These are phyloP conservation scores for Tichodroma muraria DNA, from an alignment of 2,113 vertebrate species.

Conservation along the genomic window DNA sequence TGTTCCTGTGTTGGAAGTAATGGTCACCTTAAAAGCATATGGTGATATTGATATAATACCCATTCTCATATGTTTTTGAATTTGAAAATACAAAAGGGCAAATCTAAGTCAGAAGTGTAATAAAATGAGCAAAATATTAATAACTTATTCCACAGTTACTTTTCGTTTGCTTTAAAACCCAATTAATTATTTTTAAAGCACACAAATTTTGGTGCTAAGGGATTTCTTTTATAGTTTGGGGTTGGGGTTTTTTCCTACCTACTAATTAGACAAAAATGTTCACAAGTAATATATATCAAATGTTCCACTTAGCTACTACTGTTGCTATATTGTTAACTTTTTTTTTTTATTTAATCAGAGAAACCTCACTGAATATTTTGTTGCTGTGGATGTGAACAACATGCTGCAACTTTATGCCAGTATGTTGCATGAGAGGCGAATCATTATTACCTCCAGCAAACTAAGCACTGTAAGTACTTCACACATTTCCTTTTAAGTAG, in stretches of 20 bases:
- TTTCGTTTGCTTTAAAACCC: neutral
- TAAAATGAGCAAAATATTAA: neutral
- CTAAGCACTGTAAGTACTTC: conserved; percentile 96
- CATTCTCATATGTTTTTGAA: neutral
- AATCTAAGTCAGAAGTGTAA: neutral
- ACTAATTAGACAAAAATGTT: neutral
- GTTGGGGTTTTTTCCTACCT: neutral
- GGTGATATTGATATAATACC: neutral
- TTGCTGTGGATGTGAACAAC: conserved; percentile 96
- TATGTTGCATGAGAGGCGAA: conserved; percentile 92
- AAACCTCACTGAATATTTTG: conserved; percentile 98
- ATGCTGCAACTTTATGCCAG: conserved; percentile 96
- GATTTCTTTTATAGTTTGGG: neutral
- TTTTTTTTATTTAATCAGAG: conserved; percentile 75
- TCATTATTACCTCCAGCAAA: conserved; percentile 96
- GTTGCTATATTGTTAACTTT: conserved; percentile 35
- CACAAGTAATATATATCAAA: neutral
- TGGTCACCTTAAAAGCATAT: neutral
- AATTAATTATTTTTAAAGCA: neutral
- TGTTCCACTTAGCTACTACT: neutral
- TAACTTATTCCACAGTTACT: neutral
- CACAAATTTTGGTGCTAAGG: neutral
- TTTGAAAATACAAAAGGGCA: neutral
- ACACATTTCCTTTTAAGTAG: conserved; percentile 48
- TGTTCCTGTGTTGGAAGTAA: neutral